A percentile compares a stretch with the other conserved stretches of the same genome.
phyloP scores from a whole-genome alignment of 1,140 invertebrate species.

The Dinoponera quadriceps region DNA sequence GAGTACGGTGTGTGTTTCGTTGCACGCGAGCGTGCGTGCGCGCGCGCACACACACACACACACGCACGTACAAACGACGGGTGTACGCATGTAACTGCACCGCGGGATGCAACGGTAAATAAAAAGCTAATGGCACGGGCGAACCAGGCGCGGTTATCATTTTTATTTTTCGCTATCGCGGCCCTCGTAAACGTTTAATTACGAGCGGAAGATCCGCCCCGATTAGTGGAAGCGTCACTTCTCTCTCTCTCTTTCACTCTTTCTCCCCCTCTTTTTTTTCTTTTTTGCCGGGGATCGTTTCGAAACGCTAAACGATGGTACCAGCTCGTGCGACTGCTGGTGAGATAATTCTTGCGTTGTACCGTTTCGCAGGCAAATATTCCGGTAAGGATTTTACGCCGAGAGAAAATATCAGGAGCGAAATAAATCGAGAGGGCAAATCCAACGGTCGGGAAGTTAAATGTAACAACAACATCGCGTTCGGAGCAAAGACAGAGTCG shows the following conservation, averaged over 20 bases:
- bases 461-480: too few relatives aligned
- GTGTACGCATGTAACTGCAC: conserved; percentile 7
- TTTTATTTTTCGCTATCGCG: conserved; percentile 53
- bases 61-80: conserved; percentile 11
- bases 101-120: conserved; percentile 44
- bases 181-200: conserved; percentile 26
- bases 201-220: neutral
- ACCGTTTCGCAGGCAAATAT: too few relatives aligned
- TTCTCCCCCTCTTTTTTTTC: too few relatives aligned
- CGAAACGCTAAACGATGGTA: too few relatives aligned
- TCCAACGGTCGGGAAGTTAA: too few relatives aligned
- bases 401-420: too few relatives aligned
- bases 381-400: too few relatives aligned
- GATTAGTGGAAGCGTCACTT: neutral
- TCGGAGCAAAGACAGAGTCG: too few relatives aligned
- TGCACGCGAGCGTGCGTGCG: neutral
- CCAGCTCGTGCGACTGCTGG: too few relatives aligned
- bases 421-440: too few relatives aligned
- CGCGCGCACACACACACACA: neutral
- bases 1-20: neutral
- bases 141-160: conserved; percentile 38
- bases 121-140: conserved; percentile 63
- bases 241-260: neutral
- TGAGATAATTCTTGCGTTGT: too few relatives aligned
- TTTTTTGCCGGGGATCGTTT: too few relatives aligned